Evolutionary conservation across 2,888 invertebrate species (phyloP).

Genomic region (Apodemia mormo): DNA sequence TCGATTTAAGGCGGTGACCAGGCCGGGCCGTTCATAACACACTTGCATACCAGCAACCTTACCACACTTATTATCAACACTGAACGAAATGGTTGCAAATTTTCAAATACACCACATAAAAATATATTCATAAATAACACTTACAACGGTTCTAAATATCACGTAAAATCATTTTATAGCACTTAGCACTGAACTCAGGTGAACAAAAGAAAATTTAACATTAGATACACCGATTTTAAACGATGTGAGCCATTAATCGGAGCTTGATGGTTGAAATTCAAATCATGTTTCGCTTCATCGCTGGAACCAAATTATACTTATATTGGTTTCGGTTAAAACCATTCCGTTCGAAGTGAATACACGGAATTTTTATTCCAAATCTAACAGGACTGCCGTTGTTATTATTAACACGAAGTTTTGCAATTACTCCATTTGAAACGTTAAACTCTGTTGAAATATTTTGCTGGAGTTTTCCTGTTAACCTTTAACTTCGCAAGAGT

Average conservation of each 20-base stretch:
- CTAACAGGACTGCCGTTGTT: constrained; percentile 28
- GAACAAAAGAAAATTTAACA: constrained; percentile 14
- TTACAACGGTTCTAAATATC: constrained; percentile 24
- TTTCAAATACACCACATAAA: constrained; percentile 38
- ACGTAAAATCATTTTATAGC: constrained; percentile 12
- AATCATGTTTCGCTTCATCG: constrained; percentile 42
- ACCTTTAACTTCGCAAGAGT: background rate
- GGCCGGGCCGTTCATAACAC: constrained; percentile 75
- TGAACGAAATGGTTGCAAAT: constrained; percentile 47
- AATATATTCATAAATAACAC: constrained; percentile 38
- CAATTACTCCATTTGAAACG: constrained; percentile 35
- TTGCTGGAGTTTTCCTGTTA: constrained; percentile 36
- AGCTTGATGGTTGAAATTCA: constrained; percentile 35
- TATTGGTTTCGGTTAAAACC: constrained; percentile 33
- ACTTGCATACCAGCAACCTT: constrained; percentile 74
- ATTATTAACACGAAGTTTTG: constrained; percentile 31
- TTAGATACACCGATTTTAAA: constrained; percentile 2
- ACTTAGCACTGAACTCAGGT: constrained; percentile 8
- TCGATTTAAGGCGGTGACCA: constrained; percentile 75
- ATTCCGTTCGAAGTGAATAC: constrained; percentile 27
- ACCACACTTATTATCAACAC: constrained; percentile 52
- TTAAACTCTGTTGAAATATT: constrained; percentile 32
- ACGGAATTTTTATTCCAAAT: constrained; percentile 25
- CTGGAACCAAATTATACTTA: constrained; percentile 30
- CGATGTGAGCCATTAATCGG: constrained; percentile 1